Base-by-base conservation (phyloP, 1,140 invertebrate species). In the Cylas formicarius region DNA sequence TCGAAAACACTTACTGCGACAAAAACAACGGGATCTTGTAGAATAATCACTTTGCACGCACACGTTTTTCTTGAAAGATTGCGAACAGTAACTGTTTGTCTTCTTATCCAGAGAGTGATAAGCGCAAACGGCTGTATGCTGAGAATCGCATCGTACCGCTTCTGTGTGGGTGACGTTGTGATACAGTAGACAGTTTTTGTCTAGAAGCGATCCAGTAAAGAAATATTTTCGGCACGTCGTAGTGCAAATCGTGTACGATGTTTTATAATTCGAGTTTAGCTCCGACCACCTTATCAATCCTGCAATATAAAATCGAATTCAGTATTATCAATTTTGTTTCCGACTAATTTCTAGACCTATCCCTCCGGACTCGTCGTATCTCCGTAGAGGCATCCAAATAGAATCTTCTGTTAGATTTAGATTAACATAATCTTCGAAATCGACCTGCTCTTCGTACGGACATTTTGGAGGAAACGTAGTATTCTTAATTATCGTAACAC, bases 321-420 rank as follows among this genome's bases (percentile, higher is more conserved):
- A 14, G 36, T 45, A 29, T 44, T 31, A 14, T 40, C 28, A 35
- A 33, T 53, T 40, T 36, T 43, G 41, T 50, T 46, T 38, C 36
- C 44, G 48, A 43, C 38, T 46, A 37, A 21, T 19, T 32, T 34
- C 26, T 9, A 5, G 13, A 52, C 50, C 50, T 19, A 43, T 17
- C 19, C 49, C 49, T 5, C 10, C 11, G 20, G 8, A 10, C 13
- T 24, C 16, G 11, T 44, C 23, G 13, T 42, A 29, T 31, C 44
- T 43, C 9, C 26, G n/a, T 14, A 53, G 14, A 21, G 50, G 50
- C 40, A 53, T 41, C 50, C 50, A 53, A 9, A 53, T 34, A 4
- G 50, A 46, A 16, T 13, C 14, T 4, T 18, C 16, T 16, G 28
- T 10, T 8, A 40, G 13, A n/a, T 34, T 16, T 10, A 24, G 9